These are phyloP conservation scores for Anguilla megastoma DNA, from an alignment of 2,797 vertebrate genomes.

Conservation along the genomic window DNA sequence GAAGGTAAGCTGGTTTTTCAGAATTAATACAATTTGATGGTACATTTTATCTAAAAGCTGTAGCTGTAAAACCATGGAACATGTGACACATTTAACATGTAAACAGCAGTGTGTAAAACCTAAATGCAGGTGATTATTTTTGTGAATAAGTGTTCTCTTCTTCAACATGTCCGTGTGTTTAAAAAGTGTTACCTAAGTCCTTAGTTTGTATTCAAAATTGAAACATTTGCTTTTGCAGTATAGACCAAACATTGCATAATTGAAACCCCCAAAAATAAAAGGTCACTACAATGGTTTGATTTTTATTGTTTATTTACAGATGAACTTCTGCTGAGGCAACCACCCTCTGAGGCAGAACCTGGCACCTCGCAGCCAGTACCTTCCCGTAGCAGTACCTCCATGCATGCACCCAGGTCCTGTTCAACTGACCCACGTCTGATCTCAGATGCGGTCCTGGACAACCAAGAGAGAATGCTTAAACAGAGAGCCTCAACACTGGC, in stretches of 20 bases:
- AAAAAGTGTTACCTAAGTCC: neutral
- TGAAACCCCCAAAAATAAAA: neutral
- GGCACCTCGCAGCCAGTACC: neutral
- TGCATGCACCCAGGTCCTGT: slow-evolving; percentile 3
- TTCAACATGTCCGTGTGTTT: neutral
- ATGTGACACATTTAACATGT: neutral
- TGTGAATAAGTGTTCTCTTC: neutral
- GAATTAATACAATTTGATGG: neutral
- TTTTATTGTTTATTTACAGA: slow-evolving; percentile 24
- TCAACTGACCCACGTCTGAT: slow-evolving; percentile 11
- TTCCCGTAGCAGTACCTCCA: neutral
- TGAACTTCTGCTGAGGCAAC: slow-evolving; percentile 9
- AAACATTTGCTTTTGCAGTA: slow-evolving; percentile 27
- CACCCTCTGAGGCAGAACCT: slow-evolving; percentile 21
- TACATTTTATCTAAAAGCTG: neutral
- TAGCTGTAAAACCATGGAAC: neutral
- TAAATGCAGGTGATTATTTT: neutral
- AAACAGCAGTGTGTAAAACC: neutral
- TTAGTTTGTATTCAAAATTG: slow-evolving; percentile 22
- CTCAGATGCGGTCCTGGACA: slow-evolving; percentile 10
- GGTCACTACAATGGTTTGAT: neutral
- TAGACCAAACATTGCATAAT: neutral
- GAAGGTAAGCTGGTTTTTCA: neutral
- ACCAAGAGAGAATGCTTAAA: slow-evolving; percentile 21
- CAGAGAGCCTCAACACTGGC: slow-evolving; percentile 11